Base-by-base conservation (phyloP, 2,888 invertebrate genomes). In the Eustalomyia histrio region DNA sequence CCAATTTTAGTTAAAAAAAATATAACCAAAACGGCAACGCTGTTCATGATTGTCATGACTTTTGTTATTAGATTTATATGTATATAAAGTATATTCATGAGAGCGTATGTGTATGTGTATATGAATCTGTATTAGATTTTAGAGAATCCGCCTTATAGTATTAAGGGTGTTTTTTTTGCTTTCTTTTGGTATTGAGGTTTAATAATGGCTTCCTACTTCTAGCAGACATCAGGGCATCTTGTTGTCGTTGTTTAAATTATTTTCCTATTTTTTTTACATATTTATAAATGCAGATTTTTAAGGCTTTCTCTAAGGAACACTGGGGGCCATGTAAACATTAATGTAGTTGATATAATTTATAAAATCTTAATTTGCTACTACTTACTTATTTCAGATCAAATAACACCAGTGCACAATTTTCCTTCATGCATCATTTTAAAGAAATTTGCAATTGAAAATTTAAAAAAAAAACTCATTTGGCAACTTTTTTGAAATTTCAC, bases 151-250 rank as follows among this genome's bases (percentile, higher is more conserved):
- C 65, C 65, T 74, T 60, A 52, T 17, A 1, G 18, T 52, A 10
- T 1, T 58, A 52, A 17, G 53, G 57, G 43, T 61, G 53, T 58
- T 17, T 17, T 58, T 58, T 58, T 68, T 16, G 18, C 50, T 24
- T 24, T 24, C 24, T 24, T 29, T 7, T 29, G 29, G 24, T 63
- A 52, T 63, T 68, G 43, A 24, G 17, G 8, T 75, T 75, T 29
- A 50, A 61, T 67, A 81, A 81, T 81, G 81, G 81, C 81, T 78
- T 78, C 81, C 78, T 58, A 74, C 65, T 78, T 81, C 71, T 16
- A 61, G 39, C 65, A 81, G 69, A 81, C 69, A 61, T 58, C 29
- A 16, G 65, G 73, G 69, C 68, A 73, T 76, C 53, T 65, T 69
- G 33, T 65, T 24, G 60, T 57, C 17, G 53, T 61, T 43, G 35